Evolutionary conservation across 2,888 invertebrate species (phyloP).

Genomic region (Neoitamus cyanurus): DNA sequence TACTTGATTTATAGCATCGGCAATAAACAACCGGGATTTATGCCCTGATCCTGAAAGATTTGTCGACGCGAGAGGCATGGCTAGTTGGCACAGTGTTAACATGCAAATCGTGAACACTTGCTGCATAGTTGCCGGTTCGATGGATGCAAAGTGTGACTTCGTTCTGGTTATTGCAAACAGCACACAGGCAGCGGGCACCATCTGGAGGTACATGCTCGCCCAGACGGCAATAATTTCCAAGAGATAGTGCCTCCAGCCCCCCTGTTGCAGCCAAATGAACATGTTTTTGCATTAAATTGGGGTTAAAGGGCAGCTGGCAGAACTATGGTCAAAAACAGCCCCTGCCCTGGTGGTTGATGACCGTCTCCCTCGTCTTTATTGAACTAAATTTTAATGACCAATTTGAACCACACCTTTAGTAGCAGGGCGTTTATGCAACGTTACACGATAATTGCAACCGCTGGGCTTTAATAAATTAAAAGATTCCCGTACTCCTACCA

Average conservation of each 20-base stretch:
- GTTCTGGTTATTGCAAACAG: conserved; percentile 19
- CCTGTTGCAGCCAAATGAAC: conserved; percentile 32
- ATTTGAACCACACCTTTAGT: neutral
- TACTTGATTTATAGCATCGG: neutral
- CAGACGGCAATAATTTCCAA: conserved; percentile 41
- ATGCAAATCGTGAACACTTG: conserved; percentile 35
- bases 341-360: neutral
- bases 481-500: too few species aligned
- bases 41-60: conserved; percentile 22
- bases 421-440: neutral
- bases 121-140: conserved; percentile 30
- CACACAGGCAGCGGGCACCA: conserved; percentile 22
- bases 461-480: neutral
- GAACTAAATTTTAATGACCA: neutral
- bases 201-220: conserved; percentile 31
- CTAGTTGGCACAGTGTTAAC: conserved; percentile 36
- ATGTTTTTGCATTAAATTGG: conserved; percentile 39
- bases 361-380: neutral
- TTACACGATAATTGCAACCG: neutral
- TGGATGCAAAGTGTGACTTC: conserved; percentile 17
- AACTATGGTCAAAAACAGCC: neutral
- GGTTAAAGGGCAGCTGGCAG: neutral
- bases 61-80: neutral
- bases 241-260: conserved; percentile 14
- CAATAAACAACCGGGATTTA: conserved; percentile 17